Evolutionary conservation across 2,888 invertebrate species (phyloP).

Genomic region (Drosophila infuscata): DNA sequence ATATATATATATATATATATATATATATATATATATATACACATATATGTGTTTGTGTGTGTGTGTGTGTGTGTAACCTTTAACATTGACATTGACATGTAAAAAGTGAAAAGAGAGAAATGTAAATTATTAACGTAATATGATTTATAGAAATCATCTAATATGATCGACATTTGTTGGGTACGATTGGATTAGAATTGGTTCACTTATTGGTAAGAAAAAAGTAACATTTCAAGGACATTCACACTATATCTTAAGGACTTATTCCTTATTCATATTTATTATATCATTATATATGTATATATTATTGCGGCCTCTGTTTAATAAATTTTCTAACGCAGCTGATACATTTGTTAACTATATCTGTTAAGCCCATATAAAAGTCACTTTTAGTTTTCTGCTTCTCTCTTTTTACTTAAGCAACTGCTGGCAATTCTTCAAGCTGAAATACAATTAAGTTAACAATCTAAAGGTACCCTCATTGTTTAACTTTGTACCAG

Average conservation of each 20-base stretch:
- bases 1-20: too few relatives aligned
- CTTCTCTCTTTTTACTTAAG: neutral
- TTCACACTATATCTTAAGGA: neutral
- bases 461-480: slow-evolving; percentile 11
- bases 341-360: neutral
- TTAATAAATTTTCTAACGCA: too few relatives aligned
- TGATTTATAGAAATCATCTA: slow-evolving; percentile 9
- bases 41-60: too few relatives aligned
- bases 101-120: slow-evolving; percentile 17
- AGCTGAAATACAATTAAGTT: slow-evolving; percentile 16
- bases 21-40: too few relatives aligned
- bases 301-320: too few relatives aligned
- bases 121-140: neutral
- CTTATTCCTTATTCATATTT: neutral
- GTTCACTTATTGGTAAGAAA: neutral
- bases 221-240: neutral
- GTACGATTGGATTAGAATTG: neutral
- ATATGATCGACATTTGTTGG: slow-evolving; percentile 7
- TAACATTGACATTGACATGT: slow-evolving; percentile 21
- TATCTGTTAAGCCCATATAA: neutral
- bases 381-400: neutral
- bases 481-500: slow-evolving; percentile 1
- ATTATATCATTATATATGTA: neutral
- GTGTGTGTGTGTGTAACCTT: slow-evolving; percentile 4
- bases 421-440: neutral